A percentile compares a stretch with the other conserved stretches of the same genome.
phyloP scores from a whole-genome alignment of 2,113 vertebrate species.

The Plecturocebus donacophilus region DNA sequence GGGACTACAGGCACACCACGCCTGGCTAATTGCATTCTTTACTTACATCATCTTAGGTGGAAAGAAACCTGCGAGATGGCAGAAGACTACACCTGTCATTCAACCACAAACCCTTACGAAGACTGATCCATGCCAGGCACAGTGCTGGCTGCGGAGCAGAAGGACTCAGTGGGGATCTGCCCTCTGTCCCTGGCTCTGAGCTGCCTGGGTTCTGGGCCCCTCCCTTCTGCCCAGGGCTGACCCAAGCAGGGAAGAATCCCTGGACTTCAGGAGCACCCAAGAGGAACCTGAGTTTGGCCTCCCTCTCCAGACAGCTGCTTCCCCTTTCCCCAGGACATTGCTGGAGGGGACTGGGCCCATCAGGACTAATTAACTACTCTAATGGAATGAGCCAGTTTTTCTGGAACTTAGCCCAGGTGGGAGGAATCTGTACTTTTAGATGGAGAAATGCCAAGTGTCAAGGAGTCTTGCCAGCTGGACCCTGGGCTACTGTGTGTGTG shows the following conservation, averaged over 20 bases:
- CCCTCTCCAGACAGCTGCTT: not conserved
- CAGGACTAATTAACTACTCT: slow-evolving; percentile 18
- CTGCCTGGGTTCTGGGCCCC: not conserved
- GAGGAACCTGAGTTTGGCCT: not conserved
- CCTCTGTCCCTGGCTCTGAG: not conserved
- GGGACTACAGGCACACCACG: no score
- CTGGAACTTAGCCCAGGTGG: slow-evolving; percentile 49
- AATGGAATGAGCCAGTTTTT: slow-evolving; percentile 43
- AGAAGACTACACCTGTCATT: not conserved
- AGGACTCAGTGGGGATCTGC: not conserved
- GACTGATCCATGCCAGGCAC: not conserved
- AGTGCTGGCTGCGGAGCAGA: not conserved
- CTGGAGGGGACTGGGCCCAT: not conserved
- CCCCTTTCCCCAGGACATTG: not conserved
- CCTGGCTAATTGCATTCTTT: not conserved
- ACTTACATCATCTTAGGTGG: not conserved
- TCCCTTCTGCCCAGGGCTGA: not conserved
- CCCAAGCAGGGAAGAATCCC: not conserved
- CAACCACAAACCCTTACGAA: not conserved
- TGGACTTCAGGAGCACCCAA: not conserved
- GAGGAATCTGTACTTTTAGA: slow-evolving; percentile 56
- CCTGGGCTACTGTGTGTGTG: no score
- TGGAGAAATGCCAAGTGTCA: slow-evolving; percentile 27
- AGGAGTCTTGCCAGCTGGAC: slow-evolving; percentile 7
- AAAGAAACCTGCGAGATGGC: not conserved